Conservation (phyloP, 2,113 vertebrate genomes). For the Osmerus eperlanus region DNA sequence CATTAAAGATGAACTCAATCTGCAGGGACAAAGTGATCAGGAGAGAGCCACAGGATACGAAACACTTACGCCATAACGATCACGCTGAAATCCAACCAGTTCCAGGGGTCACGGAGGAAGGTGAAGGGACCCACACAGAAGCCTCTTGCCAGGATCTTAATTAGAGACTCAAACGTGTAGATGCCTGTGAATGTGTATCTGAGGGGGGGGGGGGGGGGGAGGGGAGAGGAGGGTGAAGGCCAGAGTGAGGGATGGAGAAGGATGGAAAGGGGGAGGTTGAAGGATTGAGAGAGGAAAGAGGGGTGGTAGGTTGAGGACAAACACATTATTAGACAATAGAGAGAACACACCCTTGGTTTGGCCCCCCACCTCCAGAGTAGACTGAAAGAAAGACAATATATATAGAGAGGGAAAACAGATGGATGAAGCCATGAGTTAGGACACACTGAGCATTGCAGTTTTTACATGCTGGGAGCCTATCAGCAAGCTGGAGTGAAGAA, state of each 20-base stretch:
- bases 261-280: neutral
- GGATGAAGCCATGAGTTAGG: no score
- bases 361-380: constrained; percentile 9
- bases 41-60: neutral
- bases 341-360: neutral
- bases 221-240: constrained; percentile 25
- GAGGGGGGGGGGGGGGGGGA: constrained; percentile 30
- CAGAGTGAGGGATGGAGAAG: neutral
- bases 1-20: neutral
- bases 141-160: constrained; percentile 94
- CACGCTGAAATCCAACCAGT: constrained; percentile 98
- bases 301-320: constrained; percentile 4
- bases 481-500: no score
- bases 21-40: neutral
- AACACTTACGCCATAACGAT: constrained; percentile 98
- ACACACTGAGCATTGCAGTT: no score
- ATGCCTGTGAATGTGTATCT: constrained; percentile 99
- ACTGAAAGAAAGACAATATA: no score
- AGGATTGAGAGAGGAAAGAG: neutral
- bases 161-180: constrained; percentile 96
- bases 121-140: constrained; percentile 95
- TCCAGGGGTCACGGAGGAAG: constrained; percentile 97
- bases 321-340: neutral
- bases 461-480: no score
- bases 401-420: constrained; percentile 63